Evolutionary conservation across 2,888 invertebrate genomes (phyloP), one percentile per base, ranked within the genome.

Genomic region (Carpatolechia fugitivella): DNA sequence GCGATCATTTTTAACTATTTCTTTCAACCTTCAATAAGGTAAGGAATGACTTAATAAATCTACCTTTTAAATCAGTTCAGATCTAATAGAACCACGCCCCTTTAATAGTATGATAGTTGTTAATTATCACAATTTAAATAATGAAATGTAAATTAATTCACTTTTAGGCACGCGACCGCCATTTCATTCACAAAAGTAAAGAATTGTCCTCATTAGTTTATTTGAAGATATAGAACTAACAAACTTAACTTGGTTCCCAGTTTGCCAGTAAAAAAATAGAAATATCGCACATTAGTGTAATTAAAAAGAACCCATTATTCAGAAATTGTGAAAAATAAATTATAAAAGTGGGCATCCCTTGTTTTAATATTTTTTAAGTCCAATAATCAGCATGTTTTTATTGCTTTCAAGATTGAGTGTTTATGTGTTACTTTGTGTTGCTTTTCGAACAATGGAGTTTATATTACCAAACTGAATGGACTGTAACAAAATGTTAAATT

Each of bases 121-220:
- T 76, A 76, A 84, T 83, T 82, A 81, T 74, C 72, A 64, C 70
- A 83, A 41, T 82, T 82, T 78, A 76, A 80, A 80, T 83, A 83
- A 82, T 82, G 73, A 66, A 70, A 82, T 74, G 78, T 78, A 78
- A 81, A 82, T 83, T 71, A 74, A 84, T 83, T 79, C 84, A 68
- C 63, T 60, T 57, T 60, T 63, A 62, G 71, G 73, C 80, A 82
- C 79, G 80, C 81, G 80, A 79, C 76, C 68, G 63, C 70, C 70
- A 72, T 49, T 69, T 68, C 76, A 80, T 80, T 81, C 76, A 81
- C 78, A 72, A 83, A 82, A 82, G 73, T 75, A 58, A 64, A 70
- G 67, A 74, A 72, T 67, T 74, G 74, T 75, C 76, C 68, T 69
- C 76, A 77, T 75, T 76, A 71, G 73, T 75, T 80, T 69, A 81